Evolutionary conservation across 2,113 vertebrate species (phyloP), one percentile per base, ranked within the genome.

Genomic region (Gyps fulvus): DNA sequence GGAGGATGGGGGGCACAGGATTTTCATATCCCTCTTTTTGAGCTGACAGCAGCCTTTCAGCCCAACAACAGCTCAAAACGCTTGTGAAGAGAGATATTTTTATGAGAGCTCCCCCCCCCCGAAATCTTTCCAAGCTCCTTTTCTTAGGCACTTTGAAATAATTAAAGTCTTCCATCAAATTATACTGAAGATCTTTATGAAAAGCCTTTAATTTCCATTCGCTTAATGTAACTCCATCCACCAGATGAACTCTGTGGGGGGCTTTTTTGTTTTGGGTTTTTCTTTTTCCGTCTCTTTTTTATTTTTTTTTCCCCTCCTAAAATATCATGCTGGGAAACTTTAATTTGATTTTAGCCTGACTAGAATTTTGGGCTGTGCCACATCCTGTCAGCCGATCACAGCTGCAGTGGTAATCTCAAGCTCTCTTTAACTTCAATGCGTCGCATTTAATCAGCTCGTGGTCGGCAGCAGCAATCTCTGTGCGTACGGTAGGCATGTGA

Each of bases 91-190:
- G 72, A 94, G 91, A 91, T 90, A 86, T 97, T 98, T 96, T 97
- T 94, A 95, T 92, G 94, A 95, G 90, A 92, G 90, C 95, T 94
- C 78, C 16, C 63, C 91, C 50, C 52, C 36, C 87, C 36, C 61
- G 21, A 97, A 97, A 96, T 96, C 93, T 71, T 96, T 96, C 86
- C 96, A 95, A 96, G 95, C 92, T 96, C 94, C 79, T 97, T 98
- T 97, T 96, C 95, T 57, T 66, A 93, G 84, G 63, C 88, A 95
- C 95, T 98, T 96, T 82, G 97, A 97, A 98, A 98, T 98, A 98
- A 98, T 98, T 98, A 97, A 98, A 98, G 97, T 97, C 96, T 98
- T 98, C 97, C 97, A 98, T 98, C 97, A 98, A 98, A 98, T 98
- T 97, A 98, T 91, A 91, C 98, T 93, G 81, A 97, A 95, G 97